A percentile compares a stretch with the other conserved stretches of the same genome.
These are phyloP conservation scores for Plestiodon gilberti DNA, from an alignment of 2,113 vertebrate species.

Conservation along the genomic window DNA sequence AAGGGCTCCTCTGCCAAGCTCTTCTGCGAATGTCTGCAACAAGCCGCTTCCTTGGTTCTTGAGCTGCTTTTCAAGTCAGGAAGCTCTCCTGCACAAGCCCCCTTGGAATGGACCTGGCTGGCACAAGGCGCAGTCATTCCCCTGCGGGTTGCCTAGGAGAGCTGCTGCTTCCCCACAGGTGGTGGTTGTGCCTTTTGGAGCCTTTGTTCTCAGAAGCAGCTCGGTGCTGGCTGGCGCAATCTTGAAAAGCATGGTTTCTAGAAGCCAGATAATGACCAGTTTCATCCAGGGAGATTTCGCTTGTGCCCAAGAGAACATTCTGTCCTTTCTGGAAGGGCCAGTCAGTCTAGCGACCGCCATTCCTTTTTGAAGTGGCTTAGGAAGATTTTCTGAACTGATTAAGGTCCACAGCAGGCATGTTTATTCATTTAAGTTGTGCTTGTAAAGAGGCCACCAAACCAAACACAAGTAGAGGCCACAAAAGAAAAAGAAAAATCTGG, in stretches of 20 bases:
- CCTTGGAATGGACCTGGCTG: too few relatives aligned
- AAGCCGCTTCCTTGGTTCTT: too few relatives aligned
- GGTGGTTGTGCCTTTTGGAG: neutral
- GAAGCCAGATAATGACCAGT: neutral
- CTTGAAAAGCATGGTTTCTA: neutral
- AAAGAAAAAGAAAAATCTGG: too few relatives aligned
- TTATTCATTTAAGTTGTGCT: neutral
- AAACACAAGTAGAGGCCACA: too few relatives aligned
- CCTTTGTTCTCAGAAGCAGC: neutral
- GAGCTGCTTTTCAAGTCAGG: too few relatives aligned
- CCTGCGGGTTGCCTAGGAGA: too few relatives aligned
- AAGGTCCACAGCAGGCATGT: neutral
- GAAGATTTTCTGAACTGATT: neutral
- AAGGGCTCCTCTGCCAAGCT: too few relatives aligned
- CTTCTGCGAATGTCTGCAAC: too few relatives aligned
- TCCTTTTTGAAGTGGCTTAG: neutral
- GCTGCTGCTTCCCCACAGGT: neutral
- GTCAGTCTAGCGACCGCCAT: neutral
- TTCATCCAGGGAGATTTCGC: neutral
- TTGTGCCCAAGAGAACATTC: neutral
- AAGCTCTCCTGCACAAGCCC: too few relatives aligned
- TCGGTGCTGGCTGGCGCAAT: too few relatives aligned
- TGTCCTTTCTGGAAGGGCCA: neutral
- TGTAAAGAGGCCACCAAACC: neutral
- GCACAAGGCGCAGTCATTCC: too few relatives aligned